A percentile compares a stretch with the other conserved stretches of the same genome.
phyloP scores from a whole-genome alignment of 2,797 vertebrate species.

The Phrynocephalus vlangalii region DNA sequence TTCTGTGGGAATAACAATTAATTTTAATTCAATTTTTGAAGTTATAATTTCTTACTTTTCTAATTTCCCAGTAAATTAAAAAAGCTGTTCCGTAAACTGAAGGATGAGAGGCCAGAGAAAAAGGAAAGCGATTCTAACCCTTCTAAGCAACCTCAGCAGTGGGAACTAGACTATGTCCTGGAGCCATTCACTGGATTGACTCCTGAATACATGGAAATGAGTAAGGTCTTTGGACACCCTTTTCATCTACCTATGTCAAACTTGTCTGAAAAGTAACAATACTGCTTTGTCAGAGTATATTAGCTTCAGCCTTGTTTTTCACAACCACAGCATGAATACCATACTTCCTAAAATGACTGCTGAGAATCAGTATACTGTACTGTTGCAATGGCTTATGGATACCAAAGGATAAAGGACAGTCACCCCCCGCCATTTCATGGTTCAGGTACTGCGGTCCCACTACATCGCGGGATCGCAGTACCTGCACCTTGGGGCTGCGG shows the following conservation, averaged over 20 bases:
- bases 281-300: neutral
- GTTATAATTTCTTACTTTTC: constrained; percentile 17
- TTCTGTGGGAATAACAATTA: accelerated
- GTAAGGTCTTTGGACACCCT: constrained; percentile 76
- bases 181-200: constrained; percentile 93
- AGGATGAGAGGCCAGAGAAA: constrained; percentile 83
- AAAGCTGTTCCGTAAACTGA: constrained; percentile 87
- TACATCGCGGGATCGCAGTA: no score
- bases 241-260: neutral
- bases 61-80: constrained; percentile 79
- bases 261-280: neutral
- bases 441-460: no score
- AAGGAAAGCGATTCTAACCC: constrained; percentile 78
- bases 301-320: neutral
- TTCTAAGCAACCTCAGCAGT: constrained; percentile 85
- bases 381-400: neutral
- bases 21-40: neutral
- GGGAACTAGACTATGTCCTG: constrained; percentile 89
- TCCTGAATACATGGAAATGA: constrained; percentile 99
- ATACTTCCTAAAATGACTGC: neutral
- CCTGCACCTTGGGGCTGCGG: no score
- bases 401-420: neutral
- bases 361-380: neutral
- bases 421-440: no score
- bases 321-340: neutral